Evolutionary conservation across 2,888 invertebrate species (phyloP).

Genomic region (Lumbricus terrestris): DNA sequence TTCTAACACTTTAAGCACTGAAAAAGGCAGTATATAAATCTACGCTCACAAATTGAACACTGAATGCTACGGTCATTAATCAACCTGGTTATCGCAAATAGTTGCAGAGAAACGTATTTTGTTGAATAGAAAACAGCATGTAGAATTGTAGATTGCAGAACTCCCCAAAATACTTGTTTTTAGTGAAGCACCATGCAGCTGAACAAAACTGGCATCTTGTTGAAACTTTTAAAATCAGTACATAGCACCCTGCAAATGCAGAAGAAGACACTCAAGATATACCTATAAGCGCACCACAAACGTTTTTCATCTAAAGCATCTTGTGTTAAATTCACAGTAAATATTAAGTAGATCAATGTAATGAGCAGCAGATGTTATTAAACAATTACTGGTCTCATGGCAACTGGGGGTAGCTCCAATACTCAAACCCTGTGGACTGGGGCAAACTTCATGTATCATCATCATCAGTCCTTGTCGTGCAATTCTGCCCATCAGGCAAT

Average conservation of each 20-base stretch:
- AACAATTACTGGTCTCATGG: neutral
- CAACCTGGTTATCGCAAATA: neutral
- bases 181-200: neutral
- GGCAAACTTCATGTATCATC: too few species aligned
- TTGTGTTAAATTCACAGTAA: neutral
- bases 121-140: neutral
- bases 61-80: neutral
- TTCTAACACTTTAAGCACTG: too few species aligned
- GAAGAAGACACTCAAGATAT: neutral
- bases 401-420: too few species aligned
- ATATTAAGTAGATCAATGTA: neutral
- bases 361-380: neutral
- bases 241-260: neutral
- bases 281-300: neutral
- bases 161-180: too few species aligned
- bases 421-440: too few species aligned
- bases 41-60: neutral
- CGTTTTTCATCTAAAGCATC: neutral
- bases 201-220: neutral
- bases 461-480: too few species aligned
- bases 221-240: neutral
- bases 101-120: neutral
- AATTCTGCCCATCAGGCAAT: too few species aligned
- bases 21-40: neutral
- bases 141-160: too few species aligned